A percentile compares a stretch with the other conserved stretches of the same genome.
These are phyloP conservation scores for Alces alces DNA, from an alignment of 2,113 vertebrate genomes.

Conservation along the genomic window DNA sequence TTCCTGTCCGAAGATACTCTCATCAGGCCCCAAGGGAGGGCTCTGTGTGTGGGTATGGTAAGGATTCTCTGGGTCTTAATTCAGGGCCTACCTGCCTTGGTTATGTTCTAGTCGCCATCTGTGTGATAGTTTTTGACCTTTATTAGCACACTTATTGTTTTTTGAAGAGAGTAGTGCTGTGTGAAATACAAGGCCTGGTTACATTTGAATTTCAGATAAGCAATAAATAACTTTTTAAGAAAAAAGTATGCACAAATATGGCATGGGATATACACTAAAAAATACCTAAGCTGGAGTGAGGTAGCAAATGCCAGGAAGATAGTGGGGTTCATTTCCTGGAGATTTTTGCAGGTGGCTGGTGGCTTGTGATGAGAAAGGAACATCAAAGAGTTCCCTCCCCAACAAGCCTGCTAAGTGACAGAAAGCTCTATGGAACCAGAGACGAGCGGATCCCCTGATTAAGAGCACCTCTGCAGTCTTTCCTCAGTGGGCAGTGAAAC, in stretches of 20 bases:
- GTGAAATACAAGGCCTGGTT: not conserved
- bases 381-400: not conserved
- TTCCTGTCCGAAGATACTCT: not conserved
- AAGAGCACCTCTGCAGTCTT: not conserved
- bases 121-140: not conserved
- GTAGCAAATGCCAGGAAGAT: not conserved
- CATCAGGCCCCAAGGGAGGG: not conserved
- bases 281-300: not conserved
- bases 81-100: not conserved
- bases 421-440: not conserved
- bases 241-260: not conserved
- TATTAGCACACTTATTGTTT: not conserved
- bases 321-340: not conserved
- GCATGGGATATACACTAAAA: not conserved
- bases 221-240: not conserved
- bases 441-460: not conserved
- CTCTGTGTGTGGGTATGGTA: not conserved
- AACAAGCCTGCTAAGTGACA: not conserved
- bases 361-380: not conserved
- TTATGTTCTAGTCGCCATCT: not conserved
- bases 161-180: not conserved
- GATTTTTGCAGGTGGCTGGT: not conserved
- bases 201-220: constrained; percentile 18
- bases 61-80: not conserved
- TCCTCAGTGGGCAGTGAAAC: not conserved